These are phyloP conservation scores for Indri indri DNA, from an alignment of 2,113 vertebrate genomes.

Conservation along the genomic window DNA sequence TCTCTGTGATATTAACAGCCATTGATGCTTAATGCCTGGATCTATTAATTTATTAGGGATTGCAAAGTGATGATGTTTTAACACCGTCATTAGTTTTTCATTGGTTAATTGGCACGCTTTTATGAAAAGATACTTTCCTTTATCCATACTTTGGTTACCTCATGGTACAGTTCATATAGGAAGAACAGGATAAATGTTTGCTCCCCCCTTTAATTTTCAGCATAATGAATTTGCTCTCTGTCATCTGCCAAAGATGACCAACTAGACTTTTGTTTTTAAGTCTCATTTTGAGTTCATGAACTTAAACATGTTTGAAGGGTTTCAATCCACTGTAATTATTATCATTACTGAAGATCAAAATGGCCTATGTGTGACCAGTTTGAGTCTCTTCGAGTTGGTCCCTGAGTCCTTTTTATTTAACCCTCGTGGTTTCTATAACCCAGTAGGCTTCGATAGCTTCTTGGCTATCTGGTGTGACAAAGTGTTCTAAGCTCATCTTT, in stretches of 20 bases:
- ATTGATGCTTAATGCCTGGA: not conserved
- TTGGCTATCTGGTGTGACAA: not conserved
- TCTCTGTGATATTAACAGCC: not conserved
- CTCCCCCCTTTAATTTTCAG: constrained; percentile 20
- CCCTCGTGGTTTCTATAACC: not conserved
- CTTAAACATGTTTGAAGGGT: constrained; percentile 10
- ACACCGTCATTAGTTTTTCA: not conserved
- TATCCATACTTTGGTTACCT: not conserved
- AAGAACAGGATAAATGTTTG: constrained; percentile 7
- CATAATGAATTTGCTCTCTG: not conserved
- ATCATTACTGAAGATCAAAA: constrained; percentile 21
- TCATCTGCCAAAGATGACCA: not conserved
- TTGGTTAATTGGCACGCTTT: not conserved
- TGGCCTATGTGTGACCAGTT: not conserved
- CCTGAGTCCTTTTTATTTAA: not conserved
- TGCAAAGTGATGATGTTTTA: not conserved
- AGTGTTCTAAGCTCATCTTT: constrained; percentile 3
- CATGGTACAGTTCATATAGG: not conserved
- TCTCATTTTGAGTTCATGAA: not conserved
- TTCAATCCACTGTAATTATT: not conserved
- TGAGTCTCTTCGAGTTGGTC: not conserved
- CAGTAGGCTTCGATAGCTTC: not conserved
- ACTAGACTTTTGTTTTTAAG: not conserved
- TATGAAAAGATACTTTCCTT: not conserved
- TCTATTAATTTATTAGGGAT: not conserved